These are phyloP conservation scores for Lepidochitona cinerea DNA, from an alignment of 2,888 invertebrate species.

Conservation along the genomic window DNA sequence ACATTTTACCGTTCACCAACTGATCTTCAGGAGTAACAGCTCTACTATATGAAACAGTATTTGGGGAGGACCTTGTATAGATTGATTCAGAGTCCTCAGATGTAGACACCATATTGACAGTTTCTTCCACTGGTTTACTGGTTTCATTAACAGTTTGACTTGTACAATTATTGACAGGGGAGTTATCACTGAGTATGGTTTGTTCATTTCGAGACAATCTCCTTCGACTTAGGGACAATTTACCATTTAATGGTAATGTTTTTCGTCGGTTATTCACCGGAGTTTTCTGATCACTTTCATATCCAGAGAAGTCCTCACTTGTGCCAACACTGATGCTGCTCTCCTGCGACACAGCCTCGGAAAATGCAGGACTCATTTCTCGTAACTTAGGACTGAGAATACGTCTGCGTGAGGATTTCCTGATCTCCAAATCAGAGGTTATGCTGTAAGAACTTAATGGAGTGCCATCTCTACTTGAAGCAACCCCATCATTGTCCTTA, in stretches of 20 bases:
- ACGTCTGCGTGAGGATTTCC: neutral
- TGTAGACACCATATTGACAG: neutral
- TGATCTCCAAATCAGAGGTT: neutral
- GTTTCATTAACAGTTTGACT: neutral
- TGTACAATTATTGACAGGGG: neutral
- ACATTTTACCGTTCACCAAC: neutral
- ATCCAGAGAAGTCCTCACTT: neutral
- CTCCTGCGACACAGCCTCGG: neutral
- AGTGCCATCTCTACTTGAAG: neutral
- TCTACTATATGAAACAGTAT: neutral
- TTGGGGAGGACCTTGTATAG: neutral
- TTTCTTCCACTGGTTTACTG: too few relatives aligned
- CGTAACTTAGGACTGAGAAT: neutral
- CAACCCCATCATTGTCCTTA: too few relatives aligned
- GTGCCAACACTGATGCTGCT: neutral
- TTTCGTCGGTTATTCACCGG: constrained; percentile 3
- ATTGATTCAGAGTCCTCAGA: neutral
- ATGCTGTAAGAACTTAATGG: neutral
- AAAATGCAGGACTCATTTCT: neutral
- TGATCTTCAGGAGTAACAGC: neutral
- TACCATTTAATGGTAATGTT: neutral
- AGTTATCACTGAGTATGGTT: neutral
- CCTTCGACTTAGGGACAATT: neutral
- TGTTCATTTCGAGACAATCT: neutral
- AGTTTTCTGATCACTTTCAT: neutral